phyloP scores from a whole-genome alignment of 1,140 invertebrate genomes.

The Linepithema humile region DNA sequence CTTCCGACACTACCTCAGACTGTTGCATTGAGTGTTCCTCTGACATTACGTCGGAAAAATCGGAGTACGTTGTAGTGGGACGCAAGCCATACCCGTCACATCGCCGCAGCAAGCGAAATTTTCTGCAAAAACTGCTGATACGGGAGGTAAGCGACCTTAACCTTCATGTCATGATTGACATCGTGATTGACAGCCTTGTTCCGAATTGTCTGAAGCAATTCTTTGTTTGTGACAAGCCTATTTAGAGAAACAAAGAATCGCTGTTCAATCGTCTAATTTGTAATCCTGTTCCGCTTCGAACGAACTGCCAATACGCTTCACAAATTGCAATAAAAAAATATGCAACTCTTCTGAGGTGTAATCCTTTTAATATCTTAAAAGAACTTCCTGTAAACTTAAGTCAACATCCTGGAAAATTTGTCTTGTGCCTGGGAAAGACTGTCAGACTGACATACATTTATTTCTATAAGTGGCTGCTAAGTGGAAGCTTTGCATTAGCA shows the following conservation, averaged over 20 bases:
- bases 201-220: slow-evolving; percentile 54
- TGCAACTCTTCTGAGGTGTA: slow-evolving; percentile 17
- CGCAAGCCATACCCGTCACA: slow-evolving; percentile 75
- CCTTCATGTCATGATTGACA: slow-evolving; percentile 51
- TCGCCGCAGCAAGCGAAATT: slow-evolving; percentile 74
- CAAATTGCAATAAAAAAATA: slow-evolving; percentile 44
- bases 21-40: slow-evolving; percentile 82
- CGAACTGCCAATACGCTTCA: background rate
- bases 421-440: background rate
- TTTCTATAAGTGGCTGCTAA: background rate
- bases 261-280: background rate
- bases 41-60: slow-evolving; percentile 81
- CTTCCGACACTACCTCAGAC: slow-evolving; percentile 84
- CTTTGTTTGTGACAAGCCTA: background rate
- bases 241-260: background rate
- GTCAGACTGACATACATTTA: background rate
- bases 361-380: background rate
- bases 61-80: slow-evolving; percentile 78
- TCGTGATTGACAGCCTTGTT: slow-evolving; percentile 60
- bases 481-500: background rate
- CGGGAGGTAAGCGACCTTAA: slow-evolving; percentile 79
- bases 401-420: background rate
- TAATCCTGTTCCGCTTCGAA: background rate
- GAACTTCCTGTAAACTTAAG: background rate
- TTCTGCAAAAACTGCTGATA: slow-evolving; percentile 80